phyloP scores from a whole-genome alignment of 2,888 invertebrate genomes.

The Eupelmus urozonus region DNA sequence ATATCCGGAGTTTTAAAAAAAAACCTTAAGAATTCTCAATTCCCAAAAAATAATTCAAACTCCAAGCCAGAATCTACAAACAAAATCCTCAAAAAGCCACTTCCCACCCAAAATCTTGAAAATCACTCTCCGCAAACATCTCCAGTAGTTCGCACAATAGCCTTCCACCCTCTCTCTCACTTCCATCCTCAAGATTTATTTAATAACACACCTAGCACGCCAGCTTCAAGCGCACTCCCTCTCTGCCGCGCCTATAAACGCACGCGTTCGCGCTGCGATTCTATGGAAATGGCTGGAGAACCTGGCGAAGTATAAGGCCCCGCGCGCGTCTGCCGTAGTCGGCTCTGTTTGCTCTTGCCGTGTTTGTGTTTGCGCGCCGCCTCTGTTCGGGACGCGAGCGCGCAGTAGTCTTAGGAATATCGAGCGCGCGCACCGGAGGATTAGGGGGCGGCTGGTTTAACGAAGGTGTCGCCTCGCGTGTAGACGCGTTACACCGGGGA shows the following conservation, averaged over 20 bases:
- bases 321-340: slow-evolving; percentile 1
- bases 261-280: background rate
- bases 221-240: background rate
- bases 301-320: slow-evolving; percentile 2
- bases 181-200: slow-evolving; percentile 37
- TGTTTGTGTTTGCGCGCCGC: slow-evolving; percentile 46
- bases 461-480: slow-evolving; percentile 56
- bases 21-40: no score
- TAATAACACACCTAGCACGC: slow-evolving; percentile 22
- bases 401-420: slow-evolving; percentile 45
- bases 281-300: slow-evolving; percentile 29
- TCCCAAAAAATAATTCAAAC: no score
- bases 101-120: no score
- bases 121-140: no score
- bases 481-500: background rate
- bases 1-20: no score
- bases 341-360: slow-evolving; percentile 25
- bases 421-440: slow-evolving; percentile 37
- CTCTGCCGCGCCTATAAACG: background rate
- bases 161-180: no score
- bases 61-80: no score
- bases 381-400: no score
- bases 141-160: no score
- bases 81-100: no score
- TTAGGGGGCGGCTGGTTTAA: slow-evolving; percentile 36